A percentile compares a stretch with the other conserved stretches of the same genome.
phyloP scores from a whole-genome alignment of 2,888 invertebrate species.

The Cataglyphis cursor region DNA sequence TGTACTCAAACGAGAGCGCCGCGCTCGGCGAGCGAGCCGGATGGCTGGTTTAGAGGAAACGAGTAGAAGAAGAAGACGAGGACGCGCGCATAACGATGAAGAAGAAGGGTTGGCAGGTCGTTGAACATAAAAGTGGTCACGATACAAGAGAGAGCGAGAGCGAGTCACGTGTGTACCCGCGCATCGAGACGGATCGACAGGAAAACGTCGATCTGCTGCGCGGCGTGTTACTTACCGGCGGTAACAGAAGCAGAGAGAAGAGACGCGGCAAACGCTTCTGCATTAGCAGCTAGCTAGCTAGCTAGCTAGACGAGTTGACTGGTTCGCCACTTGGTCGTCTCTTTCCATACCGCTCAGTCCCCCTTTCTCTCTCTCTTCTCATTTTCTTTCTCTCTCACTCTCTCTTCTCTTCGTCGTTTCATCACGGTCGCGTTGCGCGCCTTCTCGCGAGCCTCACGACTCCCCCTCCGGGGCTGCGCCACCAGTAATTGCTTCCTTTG shows the following conservation, averaged over 20 bases:
- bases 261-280: conserved; percentile 54
- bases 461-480: conserved; percentile 83
- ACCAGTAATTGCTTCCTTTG: conserved; percentile 88
- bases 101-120: conserved; percentile 68
- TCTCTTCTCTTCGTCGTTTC: conserved; percentile 53
- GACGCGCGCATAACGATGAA: conserved; percentile 18
- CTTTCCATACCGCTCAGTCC: conserved; percentile 51
- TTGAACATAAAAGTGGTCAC: conserved; percentile 77
- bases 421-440: conserved; percentile 51
- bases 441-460: conserved; percentile 75
- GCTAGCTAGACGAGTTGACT: conserved; percentile 52
- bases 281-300: conserved; percentile 59
- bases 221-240: conserved; percentile 62
- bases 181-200: conserved; percentile 75
- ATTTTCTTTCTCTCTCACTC: conserved; percentile 26
- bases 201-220: conserved; percentile 64
- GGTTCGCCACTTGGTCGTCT: conserved; percentile 37
- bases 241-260: conserved; percentile 63
- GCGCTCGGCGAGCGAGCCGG: conserved; percentile 64
- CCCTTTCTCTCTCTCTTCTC: conserved; percentile 18
- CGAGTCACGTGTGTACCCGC: conserved; percentile 71
- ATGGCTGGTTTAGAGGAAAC: conserved; percentile 69
- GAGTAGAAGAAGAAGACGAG: conserved; percentile 56
- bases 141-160: conserved; percentile 45
- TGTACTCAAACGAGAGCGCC: conserved; percentile 70